Evolutionary conservation across 2,797 vertebrate species (phyloP), one percentile per base, ranked within the genome.

Genomic region (Crenichthys baileyi): DNA sequence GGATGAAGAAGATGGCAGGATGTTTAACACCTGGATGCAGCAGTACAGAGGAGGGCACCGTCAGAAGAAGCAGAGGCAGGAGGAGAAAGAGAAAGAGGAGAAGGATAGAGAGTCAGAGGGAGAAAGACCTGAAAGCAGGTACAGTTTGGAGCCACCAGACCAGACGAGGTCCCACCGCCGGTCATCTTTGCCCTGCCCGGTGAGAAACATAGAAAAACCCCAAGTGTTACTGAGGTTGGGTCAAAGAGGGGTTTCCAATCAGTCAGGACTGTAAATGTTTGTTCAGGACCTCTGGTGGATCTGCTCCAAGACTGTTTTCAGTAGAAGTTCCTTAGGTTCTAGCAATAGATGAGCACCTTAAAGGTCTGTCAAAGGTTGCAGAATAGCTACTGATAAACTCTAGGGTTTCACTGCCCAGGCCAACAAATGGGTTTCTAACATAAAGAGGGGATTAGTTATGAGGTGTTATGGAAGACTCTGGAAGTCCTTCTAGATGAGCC

Each of bases 1-100:
- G 75, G 95, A 96, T 48, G 96, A 97, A 73, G 97, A 97, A 81
- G 97, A 96, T 68, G 97, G 96, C 73, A 90, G 93, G 51, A 96
- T 95, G 71, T 98, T 98, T 89, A 96, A 95, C 53, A 93, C 96
- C 85, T 97, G 96, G 97, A 96, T 97, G 96, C 96, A 95, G 88
- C 96, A 93, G 75, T 97, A 95, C 92, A 95, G 96, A 94, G 95
- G 94, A 7, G 94, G 95, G 80, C 94, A 87, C 2, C 63, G 8
- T 50, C 73, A 72, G 75, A 77, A 72, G 24, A 79, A 60, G 0
- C 18, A 1, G 0, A 80, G 96, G 55, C 95, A 96, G 75, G 95
- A 95, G 61, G 95, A 95, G 81, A 96, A 95, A 90, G 96, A 95
- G 39, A 92, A 81, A 51, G 90, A 96, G 78, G 96, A 95, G 89